Conservation (phyloP, 2,888 invertebrate genomes). For the Drosophila bunnanda region DNA sequence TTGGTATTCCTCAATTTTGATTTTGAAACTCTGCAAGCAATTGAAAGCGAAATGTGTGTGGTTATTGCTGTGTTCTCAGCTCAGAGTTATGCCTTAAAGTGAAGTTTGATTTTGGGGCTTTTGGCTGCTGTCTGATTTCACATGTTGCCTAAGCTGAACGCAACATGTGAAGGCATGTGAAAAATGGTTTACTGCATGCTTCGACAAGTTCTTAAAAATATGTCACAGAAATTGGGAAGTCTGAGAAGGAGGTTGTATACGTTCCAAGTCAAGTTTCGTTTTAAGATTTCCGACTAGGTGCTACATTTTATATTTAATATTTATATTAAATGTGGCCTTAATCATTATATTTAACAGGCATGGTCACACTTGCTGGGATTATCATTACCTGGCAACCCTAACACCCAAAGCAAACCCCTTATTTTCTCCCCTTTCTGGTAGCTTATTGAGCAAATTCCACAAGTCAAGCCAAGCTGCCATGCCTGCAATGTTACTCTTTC, state of each 20-base stretch:
- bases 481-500: conserved; percentile 6
- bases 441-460: conserved; percentile 1
- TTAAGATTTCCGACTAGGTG: conserved; percentile 16
- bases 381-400: background rate
- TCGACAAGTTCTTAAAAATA: conserved; percentile 52
- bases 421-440: background rate
- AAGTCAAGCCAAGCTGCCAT: conserved; percentile 19
- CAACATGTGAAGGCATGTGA: conserved; percentile 45
- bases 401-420: background rate
- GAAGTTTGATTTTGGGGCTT: conserved; percentile 29
- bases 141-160: conserved; percentile 1
- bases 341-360: background rate
- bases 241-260: no score
- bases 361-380: background rate
- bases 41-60: conserved; percentile 18
- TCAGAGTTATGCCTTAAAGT: conserved; percentile 48
- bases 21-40: conserved; percentile 83
- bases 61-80: conserved; percentile 31
- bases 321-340: background rate
- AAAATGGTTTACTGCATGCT: conserved; percentile 66
- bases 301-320: background rate
- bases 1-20: conserved; percentile 83
- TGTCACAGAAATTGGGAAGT: background rate
- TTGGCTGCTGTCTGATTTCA: conserved; percentile 9
- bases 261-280: background rate